Evolutionary conservation across 2,113 vertebrate genomes (phyloP).

Genomic region (Promerops cafer): DNA sequence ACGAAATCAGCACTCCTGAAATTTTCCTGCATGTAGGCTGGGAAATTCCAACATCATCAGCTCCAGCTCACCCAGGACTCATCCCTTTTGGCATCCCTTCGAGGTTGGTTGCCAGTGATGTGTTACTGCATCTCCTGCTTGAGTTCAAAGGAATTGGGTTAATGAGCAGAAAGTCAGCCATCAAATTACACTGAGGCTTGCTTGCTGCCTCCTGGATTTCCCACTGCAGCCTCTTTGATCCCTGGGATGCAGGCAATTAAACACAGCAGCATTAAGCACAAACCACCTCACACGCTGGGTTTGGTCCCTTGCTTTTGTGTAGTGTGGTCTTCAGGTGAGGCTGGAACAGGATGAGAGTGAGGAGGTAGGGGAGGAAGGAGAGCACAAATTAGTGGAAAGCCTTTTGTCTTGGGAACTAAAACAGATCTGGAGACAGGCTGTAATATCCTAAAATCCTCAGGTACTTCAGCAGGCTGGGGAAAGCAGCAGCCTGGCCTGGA

Average conservation of each 20-base stretch:
- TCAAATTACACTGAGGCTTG: neutral
- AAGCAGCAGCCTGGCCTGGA: neutral
- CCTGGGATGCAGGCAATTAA: neutral
- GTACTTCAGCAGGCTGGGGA: neutral
- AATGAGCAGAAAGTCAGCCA: neutral
- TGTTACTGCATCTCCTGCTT: neutral
- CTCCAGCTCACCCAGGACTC: neutral
- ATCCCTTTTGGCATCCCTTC: neutral
- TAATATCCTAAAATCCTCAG: neutral
- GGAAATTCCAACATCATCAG: neutral
- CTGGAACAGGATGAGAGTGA: neutral
- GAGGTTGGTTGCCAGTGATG: neutral
- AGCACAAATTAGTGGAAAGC: neutral
- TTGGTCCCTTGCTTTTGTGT: neutral
- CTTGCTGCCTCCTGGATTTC: neutral
- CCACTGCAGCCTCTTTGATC: neutral
- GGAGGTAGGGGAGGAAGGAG: neutral
- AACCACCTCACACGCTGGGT: neutral
- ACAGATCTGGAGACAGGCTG: neutral
- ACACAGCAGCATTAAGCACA: neutral
- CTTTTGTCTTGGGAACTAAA: neutral
- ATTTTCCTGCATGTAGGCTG: neutral
- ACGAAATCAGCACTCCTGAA: neutral
- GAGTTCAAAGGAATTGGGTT: conserved; percentile 38
- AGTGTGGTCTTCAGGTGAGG: neutral